Conservation (phyloP, 2,888 invertebrate species). For the Pyralis farinalis region DNA sequence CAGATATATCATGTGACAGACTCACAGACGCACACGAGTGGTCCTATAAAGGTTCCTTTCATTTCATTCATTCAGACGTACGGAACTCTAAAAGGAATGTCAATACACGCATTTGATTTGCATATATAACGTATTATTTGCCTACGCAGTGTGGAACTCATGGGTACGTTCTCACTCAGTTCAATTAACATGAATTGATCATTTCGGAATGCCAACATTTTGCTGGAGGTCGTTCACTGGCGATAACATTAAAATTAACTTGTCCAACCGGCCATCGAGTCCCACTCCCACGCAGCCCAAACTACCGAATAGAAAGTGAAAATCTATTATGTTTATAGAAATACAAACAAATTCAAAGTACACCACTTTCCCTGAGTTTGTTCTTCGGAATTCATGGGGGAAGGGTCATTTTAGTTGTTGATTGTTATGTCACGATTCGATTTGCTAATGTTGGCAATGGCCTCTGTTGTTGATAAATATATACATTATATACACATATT, state of each 20-base stretch:
- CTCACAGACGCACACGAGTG: too few relatives aligned
- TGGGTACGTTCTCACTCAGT: too few relatives aligned
- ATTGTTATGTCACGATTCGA: constrained; percentile 15
- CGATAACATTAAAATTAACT: background rate
- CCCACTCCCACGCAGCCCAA: constrained; percentile 15
- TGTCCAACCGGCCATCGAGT: background rate
- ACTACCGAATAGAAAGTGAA: constrained; percentile 34
- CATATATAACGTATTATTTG: too few relatives aligned
- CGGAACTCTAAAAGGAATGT: too few relatives aligned
- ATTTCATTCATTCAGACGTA: too few relatives aligned
- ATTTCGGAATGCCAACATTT: too few relatives aligned
- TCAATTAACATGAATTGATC: too few relatives aligned
- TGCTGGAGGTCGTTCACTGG: background rate
- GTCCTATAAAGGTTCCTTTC: too few relatives aligned
- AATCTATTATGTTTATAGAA: constrained; percentile 25
- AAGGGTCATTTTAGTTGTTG: constrained; percentile 13
- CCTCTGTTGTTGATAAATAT: constrained; percentile 4
- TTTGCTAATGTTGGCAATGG: background rate
- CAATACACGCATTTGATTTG: too few relatives aligned
- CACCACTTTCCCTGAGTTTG: constrained; percentile 16
- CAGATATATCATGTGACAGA: too few relatives aligned
- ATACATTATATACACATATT: too few relatives aligned
- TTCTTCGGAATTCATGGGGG: constrained; percentile 1
- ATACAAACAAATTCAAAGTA: constrained; percentile 19
- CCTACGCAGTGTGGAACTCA: too few relatives aligned